Evolutionary conservation across 2,113 vertebrate species (phyloP), one percentile per base, ranked within the genome.

Genomic region (Coryphaenoides rupestris): DNA sequence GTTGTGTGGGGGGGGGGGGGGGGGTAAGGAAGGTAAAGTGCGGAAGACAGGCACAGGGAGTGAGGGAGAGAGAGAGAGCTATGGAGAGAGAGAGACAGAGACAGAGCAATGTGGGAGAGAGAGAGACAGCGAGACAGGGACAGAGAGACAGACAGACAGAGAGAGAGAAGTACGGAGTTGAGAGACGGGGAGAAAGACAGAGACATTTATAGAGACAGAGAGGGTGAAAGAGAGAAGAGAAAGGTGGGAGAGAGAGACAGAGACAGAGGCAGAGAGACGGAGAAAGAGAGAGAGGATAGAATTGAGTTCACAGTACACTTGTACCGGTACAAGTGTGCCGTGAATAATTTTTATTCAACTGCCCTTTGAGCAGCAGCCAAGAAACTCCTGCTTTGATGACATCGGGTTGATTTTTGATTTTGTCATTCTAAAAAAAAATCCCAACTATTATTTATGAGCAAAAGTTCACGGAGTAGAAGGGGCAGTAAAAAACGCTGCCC

Each of bases 341-440:
- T 70, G 64, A 60, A 73, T 64, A 65, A 76, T 67, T 60, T 69
- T 77, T 82, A 75, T 66, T 21, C 68, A 72, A 50, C 74, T 76
- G 56, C 62, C 19, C 54, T n/a, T 63, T 55, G 28, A 65, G 57
- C 79, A 76, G 68, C 73, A 76, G 60, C 24, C 40, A 57, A 55
- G 61, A 61, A 21, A 57, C 63, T 62, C 61, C 54, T 0, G 33
- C 72, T 82, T 77, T 86, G 79, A 87, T 84, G 81, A 75, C 65
- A 71, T 55, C 70, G 60, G 66, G 60, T 65, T 62, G 72, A 80
- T 65, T 84, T 80, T 69, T 62, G 63, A 66, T 84, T 80, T 69
- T 62, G 63, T 65, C 68, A 69, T 81, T 74, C n/a, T n/a, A n/a
- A 83, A 81, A 77, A 50, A 6, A 50, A 50, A 49, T 9, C 14